Conservation (phyloP, 2,888 invertebrate species). For the Terebella lapidaria region DNA sequence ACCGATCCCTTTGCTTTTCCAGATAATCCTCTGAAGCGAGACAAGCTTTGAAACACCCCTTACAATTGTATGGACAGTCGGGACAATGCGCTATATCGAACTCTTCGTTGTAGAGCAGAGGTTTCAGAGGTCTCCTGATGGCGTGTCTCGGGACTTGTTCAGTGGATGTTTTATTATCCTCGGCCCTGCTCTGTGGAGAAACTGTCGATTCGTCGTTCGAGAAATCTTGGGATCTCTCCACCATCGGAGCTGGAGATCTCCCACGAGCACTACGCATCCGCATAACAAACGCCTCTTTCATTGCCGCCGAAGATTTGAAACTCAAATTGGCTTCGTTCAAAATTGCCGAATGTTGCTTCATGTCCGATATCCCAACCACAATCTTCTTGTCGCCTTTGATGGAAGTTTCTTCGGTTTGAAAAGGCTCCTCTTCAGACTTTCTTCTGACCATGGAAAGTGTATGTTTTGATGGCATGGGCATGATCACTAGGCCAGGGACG, state of each 20-base stretch:
- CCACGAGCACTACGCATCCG: neutral
- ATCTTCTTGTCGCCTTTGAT: too few species aligned
- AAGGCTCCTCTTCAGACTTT: too few species aligned
- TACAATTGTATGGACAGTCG: constrained; percentile 34
- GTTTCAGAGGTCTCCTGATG: neutral
- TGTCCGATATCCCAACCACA: neutral
- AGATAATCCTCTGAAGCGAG: constrained; percentile 31
- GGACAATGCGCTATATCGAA: constrained; percentile 23
- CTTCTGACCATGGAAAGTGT: too few species aligned
- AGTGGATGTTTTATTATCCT: neutral
- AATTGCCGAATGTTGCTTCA: neutral
- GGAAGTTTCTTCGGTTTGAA: neutral
- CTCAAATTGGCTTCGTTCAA: neutral
- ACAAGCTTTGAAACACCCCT: constrained; percentile 34
- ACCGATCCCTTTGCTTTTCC: too few species aligned
- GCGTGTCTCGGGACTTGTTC: neutral
- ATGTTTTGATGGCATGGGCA: neutral
- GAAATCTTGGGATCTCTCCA: too few species aligned
- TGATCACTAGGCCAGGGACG: neutral
- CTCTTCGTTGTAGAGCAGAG: constrained; percentile 14
- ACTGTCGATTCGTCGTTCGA: neutral
- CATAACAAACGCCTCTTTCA: neutral
- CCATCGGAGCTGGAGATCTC: neutral
- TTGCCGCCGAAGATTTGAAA: neutral
- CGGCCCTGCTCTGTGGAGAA: neutral